Percentiles rank a stretch among this genome's conserved stretches.
Conservation (phyloP, 2,113 vertebrate genomes). For the Aleadryas rufinucha region DNA sequence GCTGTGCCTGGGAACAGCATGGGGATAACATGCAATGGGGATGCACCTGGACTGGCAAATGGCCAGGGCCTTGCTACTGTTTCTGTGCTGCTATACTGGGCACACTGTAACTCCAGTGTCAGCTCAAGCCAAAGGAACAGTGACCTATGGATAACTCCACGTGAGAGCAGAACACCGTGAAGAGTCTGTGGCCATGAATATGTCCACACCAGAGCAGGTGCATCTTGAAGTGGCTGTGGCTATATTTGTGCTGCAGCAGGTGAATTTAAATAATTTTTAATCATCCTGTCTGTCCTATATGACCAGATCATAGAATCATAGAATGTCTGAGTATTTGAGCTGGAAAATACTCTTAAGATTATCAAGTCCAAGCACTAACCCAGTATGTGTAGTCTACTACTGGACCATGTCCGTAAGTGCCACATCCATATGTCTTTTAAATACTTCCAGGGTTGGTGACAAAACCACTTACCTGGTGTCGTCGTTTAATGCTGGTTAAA, state of each 20-base stretch:
- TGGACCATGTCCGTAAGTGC: neutral
- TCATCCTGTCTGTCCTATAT: neutral
- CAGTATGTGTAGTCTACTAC: neutral
- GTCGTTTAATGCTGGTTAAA: too few species aligned
- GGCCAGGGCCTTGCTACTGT: neutral
- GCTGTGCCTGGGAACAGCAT: neutral
- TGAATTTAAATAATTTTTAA: neutral
- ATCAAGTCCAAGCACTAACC: neutral
- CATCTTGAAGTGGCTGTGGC: neutral
- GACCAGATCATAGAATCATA: neutral
- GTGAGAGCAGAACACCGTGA: rapidly evolving
- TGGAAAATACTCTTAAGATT: neutral
- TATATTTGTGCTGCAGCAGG: neutral
- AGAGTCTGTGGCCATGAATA: neutral
- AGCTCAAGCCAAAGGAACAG: neutral
- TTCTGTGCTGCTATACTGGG: neutral
- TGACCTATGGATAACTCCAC: neutral
- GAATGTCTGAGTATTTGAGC: neutral
- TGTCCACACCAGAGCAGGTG: neutral
- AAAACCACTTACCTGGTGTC: neutral
- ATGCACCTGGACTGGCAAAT: neutral
- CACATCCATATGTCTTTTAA: neutral
- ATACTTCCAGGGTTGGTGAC: neutral
- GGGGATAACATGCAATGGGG: neutral
- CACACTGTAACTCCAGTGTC: neutral